These are phyloP conservation scores for Pristionchus fissidentatus DNA, from an alignment of 2,888 invertebrate species.

Conservation along the genomic window DNA sequence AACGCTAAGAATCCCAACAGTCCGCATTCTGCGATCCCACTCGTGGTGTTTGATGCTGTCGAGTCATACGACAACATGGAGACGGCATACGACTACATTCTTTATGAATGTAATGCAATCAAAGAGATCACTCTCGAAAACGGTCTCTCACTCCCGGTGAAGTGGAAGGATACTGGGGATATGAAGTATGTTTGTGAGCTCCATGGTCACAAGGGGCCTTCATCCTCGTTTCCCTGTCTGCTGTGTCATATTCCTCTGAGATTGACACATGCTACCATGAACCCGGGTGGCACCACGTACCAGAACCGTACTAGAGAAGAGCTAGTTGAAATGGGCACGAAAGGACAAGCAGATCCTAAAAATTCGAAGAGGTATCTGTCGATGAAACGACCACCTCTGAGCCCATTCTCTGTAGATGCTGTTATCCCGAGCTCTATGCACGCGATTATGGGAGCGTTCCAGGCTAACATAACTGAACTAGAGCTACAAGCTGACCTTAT, in stretches of 20 bases:
- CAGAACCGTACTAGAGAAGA: no score
- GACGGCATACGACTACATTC: not conserved
- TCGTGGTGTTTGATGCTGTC: not conserved
- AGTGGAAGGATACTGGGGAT: not conserved
- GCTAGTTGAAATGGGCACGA: not conserved
- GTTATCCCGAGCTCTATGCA: constrained; percentile 23
- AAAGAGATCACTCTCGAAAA: not conserved
- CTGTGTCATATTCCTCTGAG: not conserved
- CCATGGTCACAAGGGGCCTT: constrained; percentile 8
- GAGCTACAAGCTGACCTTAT: not conserved
- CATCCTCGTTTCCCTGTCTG: not conserved
- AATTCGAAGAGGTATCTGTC: not conserved
- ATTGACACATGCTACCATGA: not conserved
- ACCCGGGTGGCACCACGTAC: not conserved
- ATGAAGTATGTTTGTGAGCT: constrained; percentile 1
- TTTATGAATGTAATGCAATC: not conserved
- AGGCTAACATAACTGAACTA: not conserved
- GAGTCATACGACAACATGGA: not conserved
- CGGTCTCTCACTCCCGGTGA: not conserved
- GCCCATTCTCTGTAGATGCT: not conserved
- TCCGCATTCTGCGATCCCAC: not conserved
- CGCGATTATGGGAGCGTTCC: not conserved
- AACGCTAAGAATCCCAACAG: not conserved
- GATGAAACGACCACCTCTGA: not conserved
- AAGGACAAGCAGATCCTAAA: not conserved